Percentiles rank a stretch among this genome's conserved stretches.
Conservation (phyloP, 2,797 vertebrate genomes). For the Malurus splendens region DNA sequence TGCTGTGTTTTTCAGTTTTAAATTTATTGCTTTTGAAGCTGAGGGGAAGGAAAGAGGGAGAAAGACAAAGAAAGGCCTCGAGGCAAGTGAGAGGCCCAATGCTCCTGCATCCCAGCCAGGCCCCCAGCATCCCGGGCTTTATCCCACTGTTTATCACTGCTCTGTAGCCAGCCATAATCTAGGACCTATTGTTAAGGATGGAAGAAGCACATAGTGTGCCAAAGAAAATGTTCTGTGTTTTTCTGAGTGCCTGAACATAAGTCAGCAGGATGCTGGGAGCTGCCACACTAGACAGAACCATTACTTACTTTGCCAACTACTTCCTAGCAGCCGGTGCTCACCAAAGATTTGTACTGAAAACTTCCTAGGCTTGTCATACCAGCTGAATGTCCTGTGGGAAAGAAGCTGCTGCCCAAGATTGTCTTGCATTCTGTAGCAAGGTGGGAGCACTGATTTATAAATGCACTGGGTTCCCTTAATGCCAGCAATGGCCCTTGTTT, state of each 20-base stretch:
- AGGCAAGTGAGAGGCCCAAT: constrained; percentile 33
- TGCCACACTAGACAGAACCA: not conserved
- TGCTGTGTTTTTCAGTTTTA: constrained; percentile 14
- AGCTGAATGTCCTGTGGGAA: not conserved
- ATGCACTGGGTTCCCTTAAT: not conserved
- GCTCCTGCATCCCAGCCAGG: constrained; percentile 21
- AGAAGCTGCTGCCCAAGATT: not conserved
- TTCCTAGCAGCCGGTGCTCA: constrained; percentile 28
- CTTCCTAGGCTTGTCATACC: not conserved
- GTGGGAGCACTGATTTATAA: not conserved
- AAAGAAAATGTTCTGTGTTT: constrained; percentile 53
- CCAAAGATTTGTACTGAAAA: not conserved
- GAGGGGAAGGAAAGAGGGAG: not conserved
- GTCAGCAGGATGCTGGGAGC: constrained; percentile 37
- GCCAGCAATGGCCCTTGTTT: not conserved
- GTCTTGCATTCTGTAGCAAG: not conserved
- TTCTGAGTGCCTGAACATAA: constrained; percentile 34
- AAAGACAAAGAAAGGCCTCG: constrained; percentile 25
- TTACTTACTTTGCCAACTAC: constrained; percentile 17
- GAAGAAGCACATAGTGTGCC: constrained; percentile 14
- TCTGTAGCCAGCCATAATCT: constrained; percentile 21
- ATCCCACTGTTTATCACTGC: constrained; percentile 50
- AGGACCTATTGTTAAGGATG: constrained; percentile 43
- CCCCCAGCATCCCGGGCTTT: constrained; percentile 45
- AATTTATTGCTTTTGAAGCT: constrained; percentile 36